Evolutionary conservation across 2,113 vertebrate species (phyloP), one percentile per base, ranked within the genome.

Genomic region (Pleuronectes platessa): DNA sequence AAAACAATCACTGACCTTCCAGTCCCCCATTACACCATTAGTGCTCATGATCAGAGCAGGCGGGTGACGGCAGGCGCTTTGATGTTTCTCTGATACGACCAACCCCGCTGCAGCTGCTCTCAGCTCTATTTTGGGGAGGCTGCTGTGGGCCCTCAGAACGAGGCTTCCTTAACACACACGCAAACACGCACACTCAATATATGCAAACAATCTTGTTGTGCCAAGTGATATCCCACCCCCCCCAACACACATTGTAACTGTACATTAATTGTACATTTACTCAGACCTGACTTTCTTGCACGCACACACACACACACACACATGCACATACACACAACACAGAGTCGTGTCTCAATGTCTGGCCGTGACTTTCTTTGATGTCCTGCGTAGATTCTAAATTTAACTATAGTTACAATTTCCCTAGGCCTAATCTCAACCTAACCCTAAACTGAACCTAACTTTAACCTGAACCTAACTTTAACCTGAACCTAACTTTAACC

Each of bases 1-100:
- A 88, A 90, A 93, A 91, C 92, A 93, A 94, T 94, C 86, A 92
- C 70, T 94, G 92, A 94, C 93, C 94, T 94, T 94, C 90, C 84
- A 91, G 85, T 90, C 74, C 86, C 91, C 86, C 84, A 84, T 84
- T 90, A 92, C 92, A 89, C 85, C 76, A 89, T 90, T 92, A 92
- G 84, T 89, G 87, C 87, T 86, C 88, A 90, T 92, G 91, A 93
- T 93, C 89, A 93, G 86, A 92, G 83, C 54, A 37, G 87, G 88
- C 40, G 73, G 87, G 75, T 78, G 86, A 68, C 72, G 61, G 85
- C 65, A 61, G 78, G 59, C 60, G 21, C 91, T 94, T 94, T 94
- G 90, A 94, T 91, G 89, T 88, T 79, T 69, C 81, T 87, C 90
- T 90, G 87, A 93, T 91, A 90, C 73, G 68, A 91, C 88, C 92